A percentile compares a stretch with the other conserved stretches of the same genome.
These are phyloP conservation scores for Drosophila bocki DNA, from an alignment of 1,140 invertebrate genomes.

Conservation along the genomic window DNA sequence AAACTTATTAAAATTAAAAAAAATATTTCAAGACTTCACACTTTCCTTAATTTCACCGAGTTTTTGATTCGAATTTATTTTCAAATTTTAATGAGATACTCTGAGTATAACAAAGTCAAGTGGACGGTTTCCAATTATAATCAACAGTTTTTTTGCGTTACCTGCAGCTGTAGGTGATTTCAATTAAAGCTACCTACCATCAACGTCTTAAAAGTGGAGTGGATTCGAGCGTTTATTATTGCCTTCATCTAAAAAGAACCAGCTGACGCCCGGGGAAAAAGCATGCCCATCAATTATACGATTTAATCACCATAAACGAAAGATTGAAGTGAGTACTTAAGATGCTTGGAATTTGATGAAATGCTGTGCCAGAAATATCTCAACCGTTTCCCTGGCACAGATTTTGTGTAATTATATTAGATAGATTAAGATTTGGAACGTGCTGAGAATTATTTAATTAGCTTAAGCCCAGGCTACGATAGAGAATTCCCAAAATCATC, in stretches of 20 bases:
- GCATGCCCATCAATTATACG: conserved; percentile 50
- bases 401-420: conserved; percentile 29
- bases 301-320: conserved; percentile 46
- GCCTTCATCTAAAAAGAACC: conserved; percentile 5
- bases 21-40: too few species aligned
- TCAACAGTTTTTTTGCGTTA: conserved; percentile 22
- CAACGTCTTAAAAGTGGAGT: neutral
- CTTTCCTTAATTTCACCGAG: neutral
- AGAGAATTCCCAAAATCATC: neutral
- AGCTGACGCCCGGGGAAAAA: conserved; percentile 9
- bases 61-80: neutral
- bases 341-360: conserved; percentile 22
- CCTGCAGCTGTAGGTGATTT: conserved; percentile 1
- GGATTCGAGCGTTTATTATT: conserved; percentile 2
- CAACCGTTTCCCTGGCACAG: neutral
- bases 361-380: conserved; percentile 11
- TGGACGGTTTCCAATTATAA: conserved; percentile 20
- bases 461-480: neutral
- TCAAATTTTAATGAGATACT: conserved; percentile 19
- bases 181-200: neutral
- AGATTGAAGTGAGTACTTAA: conserved; percentile 63
- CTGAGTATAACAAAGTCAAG: conserved; percentile 2
- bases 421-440: conserved; percentile 24
- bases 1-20: too few species aligned
- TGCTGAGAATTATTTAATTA: conserved; percentile 29